Conservation (phyloP, 2,888 invertebrate species). For the Heliconius ismenius region DNA sequence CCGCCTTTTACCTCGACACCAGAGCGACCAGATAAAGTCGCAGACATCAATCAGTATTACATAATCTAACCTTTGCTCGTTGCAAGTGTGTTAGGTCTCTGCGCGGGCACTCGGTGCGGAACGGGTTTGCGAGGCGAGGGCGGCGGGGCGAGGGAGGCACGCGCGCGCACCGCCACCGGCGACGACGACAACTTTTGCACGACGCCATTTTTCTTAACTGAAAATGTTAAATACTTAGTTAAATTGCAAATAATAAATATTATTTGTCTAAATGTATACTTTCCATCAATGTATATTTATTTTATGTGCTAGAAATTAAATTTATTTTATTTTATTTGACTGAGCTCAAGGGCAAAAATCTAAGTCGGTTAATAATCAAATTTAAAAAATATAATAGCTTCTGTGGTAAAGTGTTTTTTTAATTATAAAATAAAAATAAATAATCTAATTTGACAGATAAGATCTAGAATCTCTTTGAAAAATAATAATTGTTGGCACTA, state of each 20-base stretch:
- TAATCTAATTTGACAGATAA: no score
- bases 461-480: no score
- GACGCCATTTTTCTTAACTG: constrained; percentile 78
- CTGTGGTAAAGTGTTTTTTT: no score
- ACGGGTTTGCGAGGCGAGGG: constrained; percentile 74
- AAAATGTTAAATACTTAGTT: constrained; percentile 45
- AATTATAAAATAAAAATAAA: no score
- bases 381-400: no score
- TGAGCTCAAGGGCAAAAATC: no score
- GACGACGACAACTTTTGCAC: constrained; percentile 75
- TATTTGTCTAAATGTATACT: neutral
- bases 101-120: constrained; percentile 63
- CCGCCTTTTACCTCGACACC: no score
- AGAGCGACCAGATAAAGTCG: neutral
- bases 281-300: neutral
- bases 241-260: neutral
- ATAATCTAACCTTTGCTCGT: constrained; percentile 65
- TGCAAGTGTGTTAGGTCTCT: constrained; percentile 72
- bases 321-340: no score
- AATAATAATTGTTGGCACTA: no score
- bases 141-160: constrained; percentile 68
- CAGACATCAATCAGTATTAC: constrained; percentile 5
- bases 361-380: no score
- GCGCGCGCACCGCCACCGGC: constrained; percentile 71
- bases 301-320: neutral